These are phyloP conservation scores for Narcine bancroftii DNA, from an alignment of 2,113 vertebrate genomes.

Conservation along the genomic window DNA sequence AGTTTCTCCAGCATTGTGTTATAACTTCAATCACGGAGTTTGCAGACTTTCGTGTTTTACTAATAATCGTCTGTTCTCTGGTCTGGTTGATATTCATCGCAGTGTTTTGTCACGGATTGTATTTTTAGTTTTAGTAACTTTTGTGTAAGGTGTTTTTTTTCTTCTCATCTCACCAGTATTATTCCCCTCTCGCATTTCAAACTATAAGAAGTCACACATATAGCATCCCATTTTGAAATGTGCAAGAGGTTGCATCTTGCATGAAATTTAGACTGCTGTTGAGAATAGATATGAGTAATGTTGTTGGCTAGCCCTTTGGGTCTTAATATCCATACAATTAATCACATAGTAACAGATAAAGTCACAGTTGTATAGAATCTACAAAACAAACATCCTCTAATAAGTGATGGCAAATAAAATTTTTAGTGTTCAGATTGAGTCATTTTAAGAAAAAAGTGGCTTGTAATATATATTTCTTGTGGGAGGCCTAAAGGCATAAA, in stretches of 20 bases:
- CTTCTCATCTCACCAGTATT: background rate
- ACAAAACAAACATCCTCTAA: constrained; percentile 30
- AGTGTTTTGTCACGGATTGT: too few species aligned
- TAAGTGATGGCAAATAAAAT: background rate
- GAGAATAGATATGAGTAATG: constrained; percentile 35
- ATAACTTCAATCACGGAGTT: too few species aligned
- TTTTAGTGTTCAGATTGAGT: constrained; percentile 13
- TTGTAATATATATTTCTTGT: background rate
- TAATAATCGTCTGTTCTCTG: too few species aligned
- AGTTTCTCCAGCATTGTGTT: too few species aligned
- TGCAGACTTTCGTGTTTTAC: too few species aligned
- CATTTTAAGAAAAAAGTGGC: background rate
- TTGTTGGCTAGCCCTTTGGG: constrained; percentile 23
- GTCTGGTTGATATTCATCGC: too few species aligned
- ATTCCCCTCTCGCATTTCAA: background rate
- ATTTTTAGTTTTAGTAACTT: background rate
- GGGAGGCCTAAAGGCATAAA: constrained; percentile 9
- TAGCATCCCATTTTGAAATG: constrained; percentile 27
- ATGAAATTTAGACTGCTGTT: constrained; percentile 31
- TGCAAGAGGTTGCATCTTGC: background rate
- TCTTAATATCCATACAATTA: constrained; percentile 35
- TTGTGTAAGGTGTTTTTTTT: background rate
- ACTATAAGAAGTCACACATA: background rate
- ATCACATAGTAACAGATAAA: constrained; percentile 13
- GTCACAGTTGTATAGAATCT: constrained; percentile 13